Percentiles rank a stretch among this genome's conserved stretches.
phyloP scores from a whole-genome alignment of 1,140 invertebrate genomes.

The Xylocopa sonorina region DNA sequence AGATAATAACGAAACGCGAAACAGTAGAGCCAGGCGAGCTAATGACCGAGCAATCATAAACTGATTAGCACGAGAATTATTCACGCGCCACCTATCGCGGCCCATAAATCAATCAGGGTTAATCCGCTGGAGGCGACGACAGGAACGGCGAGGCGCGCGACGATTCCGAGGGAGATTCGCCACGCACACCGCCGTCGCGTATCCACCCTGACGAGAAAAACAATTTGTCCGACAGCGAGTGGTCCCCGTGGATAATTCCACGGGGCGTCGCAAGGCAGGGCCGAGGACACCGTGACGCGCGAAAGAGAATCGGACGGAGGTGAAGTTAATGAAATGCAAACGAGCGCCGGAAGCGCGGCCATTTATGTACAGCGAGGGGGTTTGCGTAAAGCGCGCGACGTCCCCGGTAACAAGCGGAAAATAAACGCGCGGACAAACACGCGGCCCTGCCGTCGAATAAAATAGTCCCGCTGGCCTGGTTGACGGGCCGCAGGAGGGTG shows the following conservation, averaged over 20 bases:
- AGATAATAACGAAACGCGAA: too few relatives aligned
- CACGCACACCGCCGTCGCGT: background rate
- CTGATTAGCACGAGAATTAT: slow-evolving; percentile 1
- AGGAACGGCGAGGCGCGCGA: too few relatives aligned
- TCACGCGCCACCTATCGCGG: background rate
- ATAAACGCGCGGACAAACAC: slow-evolving; percentile 70
- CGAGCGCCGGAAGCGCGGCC: slow-evolving; percentile 63
- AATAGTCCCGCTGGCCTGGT: slow-evolving; percentile 59
- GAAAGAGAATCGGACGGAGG: slow-evolving; percentile 63
- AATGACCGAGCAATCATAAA: background rate
- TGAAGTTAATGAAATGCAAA: slow-evolving; percentile 77
- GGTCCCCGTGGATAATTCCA: slow-evolving; percentile 33
- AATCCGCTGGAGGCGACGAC: background rate
- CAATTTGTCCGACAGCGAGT: slow-evolving; percentile 15
- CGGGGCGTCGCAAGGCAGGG: slow-evolving; percentile 44
- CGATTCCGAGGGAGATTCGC: slow-evolving; percentile 8
- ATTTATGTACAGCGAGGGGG: slow-evolving; percentile 44
- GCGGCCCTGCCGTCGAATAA: slow-evolving; percentile 61
- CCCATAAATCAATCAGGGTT: slow-evolving; percentile 24
- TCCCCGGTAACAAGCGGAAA: slow-evolving; percentile 66
- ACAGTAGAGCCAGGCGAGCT: too few relatives aligned
- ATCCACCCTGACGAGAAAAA: slow-evolving; percentile 13
- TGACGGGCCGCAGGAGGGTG: background rate
- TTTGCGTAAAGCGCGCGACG: slow-evolving; percentile 58
- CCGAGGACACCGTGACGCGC: slow-evolving; percentile 40